Evolutionary conservation across 1,140 invertebrate genomes (phyloP), one percentile per base, ranked within the genome.

Genomic region (Calephelis virginiensis): DNA sequence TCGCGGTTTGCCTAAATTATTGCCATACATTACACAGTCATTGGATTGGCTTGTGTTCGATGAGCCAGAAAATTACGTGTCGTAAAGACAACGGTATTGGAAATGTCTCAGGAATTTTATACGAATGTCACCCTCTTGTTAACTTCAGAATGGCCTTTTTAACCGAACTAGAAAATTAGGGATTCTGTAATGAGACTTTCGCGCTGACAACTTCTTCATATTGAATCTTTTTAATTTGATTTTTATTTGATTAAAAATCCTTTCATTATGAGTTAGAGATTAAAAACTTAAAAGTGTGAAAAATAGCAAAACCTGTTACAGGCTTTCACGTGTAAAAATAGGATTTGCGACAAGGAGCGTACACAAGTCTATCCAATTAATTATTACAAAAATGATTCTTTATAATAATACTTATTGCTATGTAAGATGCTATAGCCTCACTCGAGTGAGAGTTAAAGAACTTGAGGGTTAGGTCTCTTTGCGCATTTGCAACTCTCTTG

Each of bases 51-150:
- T 38, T 17, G 53, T n/a, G 28, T 28, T n/a, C 53, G 37, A 59
- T 59, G 53, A 59, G 53, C 53, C 28, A 59, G 53, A 59, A 59
- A 59, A 59, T 59, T 59, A 59, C 53, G 53, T 59, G 53, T 59
- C 53, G 53, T 59, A 59, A 59, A 59, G 53, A 59, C 53, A 59
- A 37, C 53, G 53, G 12, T 37, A 59, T 59, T 38, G 53, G 53
- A 38, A 59, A 59, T 59, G 53, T 56, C 53, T 59, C 11, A 59
- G 37, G 53, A 43, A 59, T 59, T 59, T 59, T 59, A 59, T 59
- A 38, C 53, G 53, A 59, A 28, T 59, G 50, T 56, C 50, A 56
- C 50, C 50, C 50, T 56, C 50, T 56, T 56, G 50, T 56, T 56
- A 56, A 56, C 50, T 53, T 53, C 17, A 14, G 49, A 53, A 53